Evolutionary conservation across 2,888 invertebrate genomes (phyloP), one percentile per base, ranked within the genome.

Genomic region (Panorpa germanica): DNA sequence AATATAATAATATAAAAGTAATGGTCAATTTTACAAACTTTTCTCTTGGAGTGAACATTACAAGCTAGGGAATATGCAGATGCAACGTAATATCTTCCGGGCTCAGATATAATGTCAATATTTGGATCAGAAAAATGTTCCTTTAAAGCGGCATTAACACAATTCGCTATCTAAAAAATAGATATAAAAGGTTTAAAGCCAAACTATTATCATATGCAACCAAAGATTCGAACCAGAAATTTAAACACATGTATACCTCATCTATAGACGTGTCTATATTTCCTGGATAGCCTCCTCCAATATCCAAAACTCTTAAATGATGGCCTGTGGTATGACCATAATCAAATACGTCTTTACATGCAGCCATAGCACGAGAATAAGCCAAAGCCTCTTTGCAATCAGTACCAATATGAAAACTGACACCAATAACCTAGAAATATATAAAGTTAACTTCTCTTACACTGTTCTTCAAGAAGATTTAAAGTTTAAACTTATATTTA

Each of bases 381-480:
- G 85, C 85, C 4, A 62, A 69, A 12, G 75, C 70, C 52, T 90
- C 86, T 24, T 65, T 61, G 44, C 91, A 88, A 14, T 90, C 90
- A 4, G 90, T 88, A 3, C 93, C 93, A 39, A 93, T 93, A 56
- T 95, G 93, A 62, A 95, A 95, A 42, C 88, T 86, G 9, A 76
- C 65, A 19, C 81, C 81, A 12, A 72, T 56, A 34, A 78, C 68
- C 66, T 67, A 40, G 4, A 39, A 20, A 14, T 8, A 14, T 6
- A 24, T 27, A 16, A 16, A 11, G 14, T 24, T 20, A 12, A 15
- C n/a, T n/a, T n/a, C n/a, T n/a, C n/a, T n/a, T n/a, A n/a, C n/a
- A n/a, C n/a, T n/a, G n/a, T n/a, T n/a, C n/a, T n/a, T n/a, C n/a
- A n/a, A n/a, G n/a, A n/a, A n/a, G n/a, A n/a, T n/a, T n/a, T n/a